phyloP scores from a whole-genome alignment of 2,113 vertebrate genomes.

The Fulmarus glacialis region DNA sequence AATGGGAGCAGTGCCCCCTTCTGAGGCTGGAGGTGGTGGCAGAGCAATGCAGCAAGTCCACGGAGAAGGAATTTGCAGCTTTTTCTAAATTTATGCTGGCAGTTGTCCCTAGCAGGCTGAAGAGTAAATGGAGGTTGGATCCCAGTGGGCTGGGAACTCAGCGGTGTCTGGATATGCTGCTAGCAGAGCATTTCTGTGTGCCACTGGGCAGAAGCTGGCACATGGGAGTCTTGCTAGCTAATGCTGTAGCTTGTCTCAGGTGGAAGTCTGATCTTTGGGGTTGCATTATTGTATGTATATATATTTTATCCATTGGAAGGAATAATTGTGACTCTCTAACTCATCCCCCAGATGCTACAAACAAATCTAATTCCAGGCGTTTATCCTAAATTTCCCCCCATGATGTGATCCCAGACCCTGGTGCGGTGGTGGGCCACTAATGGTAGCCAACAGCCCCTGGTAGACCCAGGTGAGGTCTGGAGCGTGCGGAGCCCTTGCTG shows the following conservation, averaged over 20 bases:
- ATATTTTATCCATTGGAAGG: not conserved
- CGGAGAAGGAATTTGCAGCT: not conserved
- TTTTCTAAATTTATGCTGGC: not conserved
- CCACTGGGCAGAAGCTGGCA: fast-evolving
- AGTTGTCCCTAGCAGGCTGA: not conserved
- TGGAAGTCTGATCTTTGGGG: too few species aligned
- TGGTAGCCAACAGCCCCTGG: not conserved
- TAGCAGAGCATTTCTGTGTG: not conserved
- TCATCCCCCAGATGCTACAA: not conserved
- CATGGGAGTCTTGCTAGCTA: fast-evolving
- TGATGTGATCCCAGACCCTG: not conserved
- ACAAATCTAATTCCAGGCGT: not conserved
- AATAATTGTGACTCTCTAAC: too few species aligned
- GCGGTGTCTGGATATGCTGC: fast-evolving
- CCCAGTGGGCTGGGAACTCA: not conserved
- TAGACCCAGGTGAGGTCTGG: not conserved
- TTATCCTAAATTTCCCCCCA: not conserved
- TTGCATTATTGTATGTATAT: fast-evolving
- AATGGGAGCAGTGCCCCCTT: not conserved
- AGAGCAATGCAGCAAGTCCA: not conserved
- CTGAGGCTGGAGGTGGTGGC: not conserved
- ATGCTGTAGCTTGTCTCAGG: not conserved
- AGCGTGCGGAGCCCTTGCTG: fast-evolving
- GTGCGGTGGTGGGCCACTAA: not conserved
- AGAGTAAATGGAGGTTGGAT: not conserved